Conservation (phyloP, 2,888 invertebrate genomes). For the Xylota sylvarum region DNA sequence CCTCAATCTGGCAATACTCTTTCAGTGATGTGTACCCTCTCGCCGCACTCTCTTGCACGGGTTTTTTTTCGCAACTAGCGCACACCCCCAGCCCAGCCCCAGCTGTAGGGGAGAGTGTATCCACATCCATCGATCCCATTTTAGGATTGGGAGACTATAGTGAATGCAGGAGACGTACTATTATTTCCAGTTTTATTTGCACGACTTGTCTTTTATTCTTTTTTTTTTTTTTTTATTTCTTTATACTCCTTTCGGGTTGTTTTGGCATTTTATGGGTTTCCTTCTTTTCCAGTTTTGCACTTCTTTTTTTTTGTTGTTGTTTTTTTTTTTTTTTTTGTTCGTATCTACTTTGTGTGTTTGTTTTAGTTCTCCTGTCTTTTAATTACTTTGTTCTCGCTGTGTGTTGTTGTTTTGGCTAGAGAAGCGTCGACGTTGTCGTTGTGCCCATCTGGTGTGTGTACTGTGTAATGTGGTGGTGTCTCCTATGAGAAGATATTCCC, state of each 20-base stretch:
- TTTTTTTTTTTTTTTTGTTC: slow-evolving; percentile 8
- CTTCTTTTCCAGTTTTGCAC: slow-evolving; percentile 43
- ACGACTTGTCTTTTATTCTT: slow-evolving; percentile 17
- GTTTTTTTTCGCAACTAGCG: slow-evolving; percentile 65
- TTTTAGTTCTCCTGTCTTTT: slow-evolving; percentile 39
- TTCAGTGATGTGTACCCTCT: slow-evolving; percentile 37
- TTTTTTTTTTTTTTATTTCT: slow-evolving; percentile 21
- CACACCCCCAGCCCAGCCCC: slow-evolving; percentile 22
- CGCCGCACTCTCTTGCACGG: slow-evolving; percentile 44
- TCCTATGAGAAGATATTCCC: slow-evolving; percentile 18
- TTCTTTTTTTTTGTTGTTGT: background rate
- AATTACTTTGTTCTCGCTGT: slow-evolving; percentile 39
- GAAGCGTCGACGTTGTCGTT: slow-evolving; percentile 2
- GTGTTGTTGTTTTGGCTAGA: slow-evolving; percentile 14
- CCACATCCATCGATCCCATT: slow-evolving; percentile 73
- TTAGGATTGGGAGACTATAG: slow-evolving; percentile 61
- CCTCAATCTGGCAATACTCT: background rate
- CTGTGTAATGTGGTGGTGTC: slow-evolving; percentile 10
- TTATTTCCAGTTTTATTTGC: slow-evolving; percentile 32
- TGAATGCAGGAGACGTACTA: slow-evolving; percentile 39
- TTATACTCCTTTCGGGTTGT: slow-evolving; percentile 45
- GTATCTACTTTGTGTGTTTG: slow-evolving; percentile 34
- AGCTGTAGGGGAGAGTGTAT: slow-evolving; percentile 42
- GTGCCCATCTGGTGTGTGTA: slow-evolving; percentile 31
- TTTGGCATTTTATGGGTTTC: slow-evolving; percentile 75